Percentiles rank a stretch among this genome's conserved stretches.
These are phyloP conservation scores for Pomacea canaliculata DNA, from an alignment of 2,888 invertebrate species.

Conservation along the genomic window DNA sequence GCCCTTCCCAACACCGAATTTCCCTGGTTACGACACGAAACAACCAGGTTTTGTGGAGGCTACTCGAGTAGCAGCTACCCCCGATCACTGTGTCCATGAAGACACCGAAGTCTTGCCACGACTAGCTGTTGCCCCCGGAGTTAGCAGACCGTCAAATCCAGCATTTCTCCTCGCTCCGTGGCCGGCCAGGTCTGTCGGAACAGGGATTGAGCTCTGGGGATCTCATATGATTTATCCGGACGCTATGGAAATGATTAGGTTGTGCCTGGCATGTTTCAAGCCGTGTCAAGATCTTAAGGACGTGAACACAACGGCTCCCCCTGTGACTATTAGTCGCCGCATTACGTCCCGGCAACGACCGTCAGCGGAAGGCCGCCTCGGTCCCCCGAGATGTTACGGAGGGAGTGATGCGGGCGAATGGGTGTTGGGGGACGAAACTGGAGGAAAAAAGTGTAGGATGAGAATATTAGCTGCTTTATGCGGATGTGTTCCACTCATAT, in stretches of 20 bases:
- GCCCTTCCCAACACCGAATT: no score
- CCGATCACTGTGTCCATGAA: no score
- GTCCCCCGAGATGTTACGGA: slow-evolving; percentile 8
- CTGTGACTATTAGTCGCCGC: slow-evolving; percentile 15
- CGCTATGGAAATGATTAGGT: slow-evolving; percentile 17
- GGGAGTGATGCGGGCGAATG: slow-evolving; percentile 17
- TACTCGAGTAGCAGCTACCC: no score
- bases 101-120: no score
- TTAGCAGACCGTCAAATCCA: neutral
- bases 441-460: neutral
- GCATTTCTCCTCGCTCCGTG: slow-evolving; percentile 2
- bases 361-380: neutral
- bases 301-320: slow-evolving; percentile 15
- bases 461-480: neutral
- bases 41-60: no score
- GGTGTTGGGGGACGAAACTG: slow-evolving; percentile 12
- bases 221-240: slow-evolving; percentile 22
- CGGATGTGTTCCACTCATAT: neutral
- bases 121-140: neutral
- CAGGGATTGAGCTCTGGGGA: slow-evolving; percentile 12
- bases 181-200: neutral
- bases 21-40: no score
- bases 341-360: slow-evolving; percentile 8
- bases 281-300: slow-evolving; percentile 13
- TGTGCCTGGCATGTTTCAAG: slow-evolving; percentile 23